phyloP scores from a whole-genome alignment of 2,113 vertebrate genomes.

The Eonycteris spelaea region DNA sequence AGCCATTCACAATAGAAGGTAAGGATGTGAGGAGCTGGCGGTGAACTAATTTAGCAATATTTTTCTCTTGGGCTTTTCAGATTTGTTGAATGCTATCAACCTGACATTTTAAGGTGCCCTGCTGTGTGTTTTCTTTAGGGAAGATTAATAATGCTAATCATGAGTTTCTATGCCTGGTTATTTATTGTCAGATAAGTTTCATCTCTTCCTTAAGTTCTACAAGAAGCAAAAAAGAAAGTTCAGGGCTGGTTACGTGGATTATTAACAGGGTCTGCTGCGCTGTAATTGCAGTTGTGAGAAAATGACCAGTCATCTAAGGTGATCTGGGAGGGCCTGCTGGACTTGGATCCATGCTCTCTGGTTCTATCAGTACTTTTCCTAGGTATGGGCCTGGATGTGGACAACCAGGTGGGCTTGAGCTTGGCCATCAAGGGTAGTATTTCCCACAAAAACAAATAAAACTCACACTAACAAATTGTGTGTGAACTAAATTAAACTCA shows the following conservation, averaged over 20 bases:
- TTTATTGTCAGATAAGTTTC: neutral
- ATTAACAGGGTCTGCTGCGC: neutral
- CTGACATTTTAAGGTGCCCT: constrained; percentile 1
- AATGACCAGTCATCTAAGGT: neutral
- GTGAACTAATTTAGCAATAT: neutral
- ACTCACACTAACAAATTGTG: neutral
- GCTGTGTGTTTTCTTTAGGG: neutral
- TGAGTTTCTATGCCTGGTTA: neutral
- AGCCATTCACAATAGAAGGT: neutral
- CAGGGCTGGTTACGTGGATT: neutral
- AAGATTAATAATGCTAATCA: constrained; percentile 3
- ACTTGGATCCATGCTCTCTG: neutral
- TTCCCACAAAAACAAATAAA: neutral
- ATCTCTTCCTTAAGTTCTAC: neutral
- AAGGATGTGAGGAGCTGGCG: neutral
- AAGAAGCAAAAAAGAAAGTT: neutral
- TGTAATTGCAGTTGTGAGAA: neutral
- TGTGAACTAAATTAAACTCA: neutral
- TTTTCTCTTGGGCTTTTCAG: neutral
- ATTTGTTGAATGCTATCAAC: neutral
- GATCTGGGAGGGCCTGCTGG: accelerated
- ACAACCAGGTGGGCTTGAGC: neutral
- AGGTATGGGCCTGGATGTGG: neutral
- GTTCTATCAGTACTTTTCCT: neutral
- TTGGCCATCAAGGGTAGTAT: neutral